phyloP scores from a whole-genome alignment of 2,888 invertebrate species.

The Clistopyga incitator region DNA sequence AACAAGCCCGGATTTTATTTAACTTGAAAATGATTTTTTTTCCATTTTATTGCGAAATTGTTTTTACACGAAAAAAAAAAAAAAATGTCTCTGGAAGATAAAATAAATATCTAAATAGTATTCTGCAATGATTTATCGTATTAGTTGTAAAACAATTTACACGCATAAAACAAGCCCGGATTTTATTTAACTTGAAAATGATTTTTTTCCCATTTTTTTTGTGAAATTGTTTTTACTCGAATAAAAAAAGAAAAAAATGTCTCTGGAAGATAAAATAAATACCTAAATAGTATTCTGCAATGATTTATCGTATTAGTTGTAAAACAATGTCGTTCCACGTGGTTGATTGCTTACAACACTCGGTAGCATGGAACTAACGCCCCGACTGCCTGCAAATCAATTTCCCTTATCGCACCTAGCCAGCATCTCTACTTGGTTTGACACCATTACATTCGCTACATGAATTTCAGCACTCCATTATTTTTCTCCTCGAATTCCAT shows the following conservation, averaged over 20 bases:
- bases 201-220: too few species aligned
- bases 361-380: conserved; percentile 36
- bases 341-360: neutral
- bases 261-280: neutral
- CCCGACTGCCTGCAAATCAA: conserved; percentile 76
- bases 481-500: neutral
- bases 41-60: too few species aligned
- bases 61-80: too few species aligned
- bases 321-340: conserved; percentile 4
- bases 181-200: too few species aligned
- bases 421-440: conserved; percentile 73
- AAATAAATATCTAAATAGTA: too few species aligned
- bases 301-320: conserved; percentile 22
- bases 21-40: too few species aligned
- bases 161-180: neutral
- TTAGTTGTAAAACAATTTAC: neutral
- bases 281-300: conserved; percentile 71
- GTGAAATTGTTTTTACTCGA: too few species aligned
- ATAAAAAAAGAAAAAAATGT: too few species aligned
- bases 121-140: too few species aligned
- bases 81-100: too few species aligned
- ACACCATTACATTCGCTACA: conserved; percentile 32
- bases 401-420: conserved; percentile 81
- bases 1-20: neutral
- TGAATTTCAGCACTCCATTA: conserved; percentile 19